Evolutionary conservation across 1,140 invertebrate species (phyloP).

Genomic region (Euwallacea fornicatus): DNA sequence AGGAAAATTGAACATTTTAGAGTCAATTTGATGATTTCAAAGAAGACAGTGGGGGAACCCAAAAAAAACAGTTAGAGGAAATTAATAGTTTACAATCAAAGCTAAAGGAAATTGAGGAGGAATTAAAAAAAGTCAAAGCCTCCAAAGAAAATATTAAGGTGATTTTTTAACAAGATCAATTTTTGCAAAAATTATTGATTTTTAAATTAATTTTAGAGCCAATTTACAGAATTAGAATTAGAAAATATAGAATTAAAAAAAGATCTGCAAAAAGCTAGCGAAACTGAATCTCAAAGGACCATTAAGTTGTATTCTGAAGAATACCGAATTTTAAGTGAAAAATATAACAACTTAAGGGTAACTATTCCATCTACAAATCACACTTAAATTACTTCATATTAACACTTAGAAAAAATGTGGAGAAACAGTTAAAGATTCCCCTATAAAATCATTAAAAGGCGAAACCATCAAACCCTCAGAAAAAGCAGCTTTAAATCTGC

Average conservation of each 20-base stretch:
- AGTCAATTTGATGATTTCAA: conserved; percentile 52
- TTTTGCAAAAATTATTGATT: neutral
- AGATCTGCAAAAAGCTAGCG: conserved; percentile 1
- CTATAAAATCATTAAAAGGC: neutral
- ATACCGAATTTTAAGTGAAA: conserved; percentile 13
- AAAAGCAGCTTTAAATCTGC: conserved; percentile 13
- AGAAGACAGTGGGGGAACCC: conserved; percentile 46
- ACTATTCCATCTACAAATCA: neutral
- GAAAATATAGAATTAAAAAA: conserved; percentile 38
- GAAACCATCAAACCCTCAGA: conserved; percentile 41
- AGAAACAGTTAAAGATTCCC: neutral
- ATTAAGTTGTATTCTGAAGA: conserved; percentile 24
- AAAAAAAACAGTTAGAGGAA: conserved; percentile 48
- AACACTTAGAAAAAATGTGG: conserved; percentile 28
- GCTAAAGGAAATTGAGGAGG: conserved; percentile 47
- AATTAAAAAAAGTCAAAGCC: conserved; percentile 42
- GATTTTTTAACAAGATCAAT: conserved; percentile 9
- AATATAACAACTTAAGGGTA: conserved; percentile 19
- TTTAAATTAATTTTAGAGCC: conserved; percentile 27
- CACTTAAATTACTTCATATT: conserved; percentile 3
- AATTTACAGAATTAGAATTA: conserved; percentile 38
- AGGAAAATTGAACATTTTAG: conserved; percentile 13
- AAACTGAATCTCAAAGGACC: conserved; percentile 25
- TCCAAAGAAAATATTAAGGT: conserved; percentile 45
- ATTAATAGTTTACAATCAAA: conserved; percentile 50